These are phyloP conservation scores for Seriola dumerili DNA, from an alignment of 2,113 vertebrate genomes.

Conservation along the genomic window DNA sequence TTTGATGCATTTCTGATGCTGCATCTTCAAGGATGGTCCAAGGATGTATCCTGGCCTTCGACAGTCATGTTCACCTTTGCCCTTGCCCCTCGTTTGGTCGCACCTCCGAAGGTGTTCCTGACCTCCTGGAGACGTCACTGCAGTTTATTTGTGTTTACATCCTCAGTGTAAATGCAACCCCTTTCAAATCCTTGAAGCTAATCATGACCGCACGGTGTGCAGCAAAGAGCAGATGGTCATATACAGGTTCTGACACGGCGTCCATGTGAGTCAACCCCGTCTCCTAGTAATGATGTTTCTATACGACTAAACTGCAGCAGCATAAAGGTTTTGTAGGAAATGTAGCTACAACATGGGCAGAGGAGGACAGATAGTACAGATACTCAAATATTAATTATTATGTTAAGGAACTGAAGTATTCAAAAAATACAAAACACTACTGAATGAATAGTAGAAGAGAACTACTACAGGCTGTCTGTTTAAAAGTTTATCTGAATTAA, in stretches of 20 bases:
- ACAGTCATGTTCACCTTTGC: background rate
- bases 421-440: no score
- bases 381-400: no score
- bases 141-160: slow-evolving; percentile 4
- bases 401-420: no score
- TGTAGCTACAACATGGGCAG: background rate
- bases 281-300: background rate
- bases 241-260: background rate
- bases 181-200: background rate
- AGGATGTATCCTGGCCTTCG: background rate
- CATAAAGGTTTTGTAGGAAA: background rate
- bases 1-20: slow-evolving; percentile 2
- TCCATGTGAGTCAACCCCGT: background rate
- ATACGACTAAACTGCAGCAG: background rate
- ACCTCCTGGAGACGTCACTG: slow-evolving; percentile 8
- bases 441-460: no score
- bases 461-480: no score
- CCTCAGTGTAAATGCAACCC: background rate
- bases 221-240: background rate
- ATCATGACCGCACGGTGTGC: background rate
- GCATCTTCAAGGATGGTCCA: background rate
- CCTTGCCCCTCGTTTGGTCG: background rate
- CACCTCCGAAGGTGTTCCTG: accelerated
- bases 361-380: no score
- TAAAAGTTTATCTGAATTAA: no score